These are phyloP conservation scores for Cremastobaeus sp. DNA, from an alignment of 2,888 invertebrate genomes.

Conservation along the genomic window DNA sequence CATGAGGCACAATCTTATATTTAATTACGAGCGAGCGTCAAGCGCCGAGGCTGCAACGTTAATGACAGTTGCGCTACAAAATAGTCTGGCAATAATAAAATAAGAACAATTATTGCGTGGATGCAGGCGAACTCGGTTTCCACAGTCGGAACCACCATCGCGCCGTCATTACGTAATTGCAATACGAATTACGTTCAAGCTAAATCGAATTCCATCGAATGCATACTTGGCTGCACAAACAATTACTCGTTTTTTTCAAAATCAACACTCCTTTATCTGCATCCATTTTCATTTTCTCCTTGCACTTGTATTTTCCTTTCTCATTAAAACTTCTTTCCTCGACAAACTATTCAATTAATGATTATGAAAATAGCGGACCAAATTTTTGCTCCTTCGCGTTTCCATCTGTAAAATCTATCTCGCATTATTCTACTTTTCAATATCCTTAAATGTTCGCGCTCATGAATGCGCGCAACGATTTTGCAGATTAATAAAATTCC, in stretches of 20 bases:
- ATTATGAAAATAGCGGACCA: too few relatives aligned
- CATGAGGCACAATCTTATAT: slow-evolving; percentile 72
- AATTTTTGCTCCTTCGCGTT: too few relatives aligned
- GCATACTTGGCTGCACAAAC: slow-evolving; percentile 28
- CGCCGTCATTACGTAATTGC: slow-evolving; percentile 60
- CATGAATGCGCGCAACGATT: slow-evolving; percentile 10
- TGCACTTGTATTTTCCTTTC: too few relatives aligned
- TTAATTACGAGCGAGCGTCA: slow-evolving; percentile 70
- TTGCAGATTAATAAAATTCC: slow-evolving; percentile 27
- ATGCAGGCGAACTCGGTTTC: slow-evolving; percentile 60
- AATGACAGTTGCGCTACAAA: slow-evolving; percentile 73
- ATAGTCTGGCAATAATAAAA: slow-evolving; percentile 71
- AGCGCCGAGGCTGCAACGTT: slow-evolving; percentile 67
- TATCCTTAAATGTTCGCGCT: too few relatives aligned
- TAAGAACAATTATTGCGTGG: slow-evolving; percentile 61
- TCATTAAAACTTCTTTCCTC: too few relatives aligned
- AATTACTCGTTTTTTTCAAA: slow-evolving; percentile 25
- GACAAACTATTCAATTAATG: too few relatives aligned
- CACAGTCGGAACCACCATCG: slow-evolving; percentile 43
- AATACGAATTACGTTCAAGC: slow-evolving; percentile 47
- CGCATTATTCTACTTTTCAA: too few relatives aligned
- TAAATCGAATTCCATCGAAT: slow-evolving; percentile 55
- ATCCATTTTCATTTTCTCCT: neutral
- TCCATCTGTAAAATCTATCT: too few relatives aligned
- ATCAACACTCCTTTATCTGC: neutral